phyloP scores from a whole-genome alignment of 2,113 vertebrate genomes.

The Lucifuga dentata region DNA sequence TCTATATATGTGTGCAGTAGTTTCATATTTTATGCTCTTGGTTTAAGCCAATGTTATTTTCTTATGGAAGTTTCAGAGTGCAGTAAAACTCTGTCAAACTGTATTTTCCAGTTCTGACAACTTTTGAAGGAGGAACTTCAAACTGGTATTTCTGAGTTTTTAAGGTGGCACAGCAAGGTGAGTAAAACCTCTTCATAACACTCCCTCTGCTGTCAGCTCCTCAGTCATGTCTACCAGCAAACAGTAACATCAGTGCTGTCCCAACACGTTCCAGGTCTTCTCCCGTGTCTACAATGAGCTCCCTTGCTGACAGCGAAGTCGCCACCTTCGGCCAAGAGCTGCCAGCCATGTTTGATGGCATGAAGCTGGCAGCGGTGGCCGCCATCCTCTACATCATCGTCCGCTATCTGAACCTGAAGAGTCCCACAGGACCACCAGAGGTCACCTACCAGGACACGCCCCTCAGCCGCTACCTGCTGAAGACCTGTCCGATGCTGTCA shows the following conservation, averaged over 20 bases:
- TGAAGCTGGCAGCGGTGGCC: constrained; percentile 94
- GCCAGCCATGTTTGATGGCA: constrained; percentile 93
- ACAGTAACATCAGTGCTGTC: background rate
- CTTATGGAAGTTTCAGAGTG: no score
- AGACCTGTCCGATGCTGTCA: constrained; percentile 91
- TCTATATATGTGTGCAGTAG: no score
- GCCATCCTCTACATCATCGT: constrained; percentile 92
- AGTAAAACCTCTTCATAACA: background rate
- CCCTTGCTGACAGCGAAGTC: constrained; percentile 49
- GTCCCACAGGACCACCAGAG: constrained; percentile 88
- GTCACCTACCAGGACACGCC: constrained; percentile 89
- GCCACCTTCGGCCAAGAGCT: constrained; percentile 84
- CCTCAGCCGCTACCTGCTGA: constrained; percentile 89
- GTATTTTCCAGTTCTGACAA: constrained; percentile 34
- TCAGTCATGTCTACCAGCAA: background rate
- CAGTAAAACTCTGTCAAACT: no score
- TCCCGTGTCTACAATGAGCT: constrained; percentile 57
- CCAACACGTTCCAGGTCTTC: constrained; percentile 19
- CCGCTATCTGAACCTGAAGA: constrained; percentile 94
- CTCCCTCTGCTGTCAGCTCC: background rate
- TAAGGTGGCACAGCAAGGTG: constrained; percentile 34
- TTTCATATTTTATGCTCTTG: no score
- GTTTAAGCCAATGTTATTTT: no score
- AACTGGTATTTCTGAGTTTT: background rate
- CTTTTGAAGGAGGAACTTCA: background rate